These are phyloP conservation scores for Drosophila percnosoma DNA, from an alignment of 2,888 invertebrate species.

Conservation along the genomic window DNA sequence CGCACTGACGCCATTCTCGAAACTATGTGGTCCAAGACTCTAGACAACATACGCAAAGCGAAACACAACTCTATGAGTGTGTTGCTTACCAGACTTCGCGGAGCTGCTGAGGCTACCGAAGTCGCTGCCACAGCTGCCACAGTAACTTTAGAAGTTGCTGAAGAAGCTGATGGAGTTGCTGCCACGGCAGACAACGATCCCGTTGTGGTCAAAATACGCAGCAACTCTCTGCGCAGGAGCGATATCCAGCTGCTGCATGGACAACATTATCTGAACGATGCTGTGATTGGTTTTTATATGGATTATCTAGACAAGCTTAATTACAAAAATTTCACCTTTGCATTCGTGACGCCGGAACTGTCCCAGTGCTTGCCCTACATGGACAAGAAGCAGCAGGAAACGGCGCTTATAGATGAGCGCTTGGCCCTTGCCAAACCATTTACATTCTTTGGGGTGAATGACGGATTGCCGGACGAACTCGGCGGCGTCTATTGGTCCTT, in stretches of 20 bases:
- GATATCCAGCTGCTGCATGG: conserved; percentile 92
- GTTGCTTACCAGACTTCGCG: not conserved
- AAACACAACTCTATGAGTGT: rapidly evolving
- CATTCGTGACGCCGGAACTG: conserved; percentile 91
- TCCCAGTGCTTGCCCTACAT: conserved; percentile 95
- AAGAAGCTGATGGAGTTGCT: not conserved
- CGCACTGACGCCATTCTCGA: not conserved
- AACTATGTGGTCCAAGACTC: not conserved
- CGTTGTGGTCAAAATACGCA: conserved; percentile 89
- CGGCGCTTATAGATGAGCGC: conserved; percentile 89
- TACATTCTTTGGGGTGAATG: conserved; percentile 94
- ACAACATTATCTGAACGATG: conserved; percentile 95
- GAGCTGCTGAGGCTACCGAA: not conserved
- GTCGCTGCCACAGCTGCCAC: too few species aligned
- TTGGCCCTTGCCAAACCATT: conserved; percentile 88
- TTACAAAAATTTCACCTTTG: conserved; percentile 87
- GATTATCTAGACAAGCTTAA: conserved; percentile 92
- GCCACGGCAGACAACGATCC: conserved; percentile 69
- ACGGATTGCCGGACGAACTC: conserved; percentile 87
- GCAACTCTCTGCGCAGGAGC: conserved; percentile 87
- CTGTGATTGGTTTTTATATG: conserved; percentile 93
- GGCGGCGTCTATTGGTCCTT: conserved; percentile 97
- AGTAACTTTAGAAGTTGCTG: too few species aligned
- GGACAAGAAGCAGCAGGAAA: conserved; percentile 88
- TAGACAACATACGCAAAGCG: not conserved